A percentile compares a stretch with the other conserved stretches of the same genome.
phyloP scores from a whole-genome alignment of 2,888 invertebrate genomes.

The Dryobota labecula region DNA sequence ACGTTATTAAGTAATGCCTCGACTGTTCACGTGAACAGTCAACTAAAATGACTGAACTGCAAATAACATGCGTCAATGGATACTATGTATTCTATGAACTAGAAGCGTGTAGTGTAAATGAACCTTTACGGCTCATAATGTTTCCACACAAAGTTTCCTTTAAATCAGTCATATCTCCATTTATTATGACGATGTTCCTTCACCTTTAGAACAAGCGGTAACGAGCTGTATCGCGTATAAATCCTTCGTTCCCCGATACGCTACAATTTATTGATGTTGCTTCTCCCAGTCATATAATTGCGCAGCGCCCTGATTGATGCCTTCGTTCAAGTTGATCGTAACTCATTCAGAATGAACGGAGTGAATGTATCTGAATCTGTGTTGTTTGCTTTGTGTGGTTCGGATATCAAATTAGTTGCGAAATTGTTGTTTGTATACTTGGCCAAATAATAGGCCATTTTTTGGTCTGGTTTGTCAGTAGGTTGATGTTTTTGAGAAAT shows the following conservation, averaged over 20 bases:
- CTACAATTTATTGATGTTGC: constrained; percentile 66
- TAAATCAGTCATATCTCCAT: constrained; percentile 47
- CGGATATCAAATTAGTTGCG: constrained; percentile 54
- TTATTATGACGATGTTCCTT: constrained; percentile 57
- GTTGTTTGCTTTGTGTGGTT: constrained; percentile 53
- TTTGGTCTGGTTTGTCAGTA: background rate
- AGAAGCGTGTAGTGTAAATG: constrained; percentile 19
- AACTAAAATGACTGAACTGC: background rate
- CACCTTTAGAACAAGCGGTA: constrained; percentile 59
- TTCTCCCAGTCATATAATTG: constrained; percentile 61
- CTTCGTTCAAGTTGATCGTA: constrained; percentile 56
- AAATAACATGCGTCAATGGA: constrained; percentile 18
- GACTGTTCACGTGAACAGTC: background rate
- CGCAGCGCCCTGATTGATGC: constrained; percentile 66
- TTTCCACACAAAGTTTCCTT: constrained; percentile 26
- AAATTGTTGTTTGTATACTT: constrained; percentile 13
- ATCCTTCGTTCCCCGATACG: constrained; percentile 56
- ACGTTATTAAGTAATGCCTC: background rate
- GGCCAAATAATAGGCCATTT: background rate
- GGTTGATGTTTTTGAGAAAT: background rate
- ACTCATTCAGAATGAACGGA: constrained; percentile 61
- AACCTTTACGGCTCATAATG: constrained; percentile 32
- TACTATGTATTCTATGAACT: background rate
- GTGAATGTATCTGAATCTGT: constrained; percentile 52
- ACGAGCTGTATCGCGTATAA: constrained; percentile 56